Conservation (phyloP, 2,888 invertebrate species). For the Cantharis flavilabris region DNA sequence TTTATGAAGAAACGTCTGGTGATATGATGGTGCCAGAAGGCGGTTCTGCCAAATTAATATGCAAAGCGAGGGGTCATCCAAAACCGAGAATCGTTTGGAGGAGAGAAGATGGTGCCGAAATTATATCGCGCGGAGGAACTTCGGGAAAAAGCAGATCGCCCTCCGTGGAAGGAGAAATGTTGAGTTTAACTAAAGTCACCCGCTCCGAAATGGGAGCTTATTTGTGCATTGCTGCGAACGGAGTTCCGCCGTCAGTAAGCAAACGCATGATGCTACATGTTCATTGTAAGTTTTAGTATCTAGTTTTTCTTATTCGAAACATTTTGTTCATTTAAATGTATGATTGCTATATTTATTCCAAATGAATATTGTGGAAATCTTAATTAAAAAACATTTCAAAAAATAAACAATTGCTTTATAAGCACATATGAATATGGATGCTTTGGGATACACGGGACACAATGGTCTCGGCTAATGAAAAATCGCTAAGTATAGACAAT, state of each 20-base stretch:
- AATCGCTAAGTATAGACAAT: conserved; percentile 54
- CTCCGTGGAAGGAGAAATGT: conserved; percentile 77
- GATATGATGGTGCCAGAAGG: conserved; percentile 96
- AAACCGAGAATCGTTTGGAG: conserved; percentile 85
- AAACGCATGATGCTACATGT: conserved; percentile 90
- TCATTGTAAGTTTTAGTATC: conserved; percentile 76
- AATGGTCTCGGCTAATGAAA: conserved; percentile 53
- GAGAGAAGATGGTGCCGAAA: conserved; percentile 83
- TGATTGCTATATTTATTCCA: neutral
- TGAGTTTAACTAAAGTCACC: conserved; percentile 83
- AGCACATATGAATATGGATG: conserved; percentile 56
- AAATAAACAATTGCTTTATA: conserved; percentile 55
- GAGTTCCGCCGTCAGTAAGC: conserved; percentile 86
- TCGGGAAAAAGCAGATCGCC: conserved; percentile 75
- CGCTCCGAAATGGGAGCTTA: conserved; percentile 89
- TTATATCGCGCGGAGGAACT: conserved; percentile 75
- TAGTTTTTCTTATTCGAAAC: neutral
- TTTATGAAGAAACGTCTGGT: conserved; percentile 88
- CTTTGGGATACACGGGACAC: conserved; percentile 50
- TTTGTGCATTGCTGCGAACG: conserved; percentile 86
- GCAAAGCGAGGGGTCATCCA: conserved; percentile 84
- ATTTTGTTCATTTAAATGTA: neutral
- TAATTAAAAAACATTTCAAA: conserved; percentile 21
- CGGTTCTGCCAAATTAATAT: conserved; percentile 83
- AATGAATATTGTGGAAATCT: neutral